phyloP scores from a whole-genome alignment of 2,888 invertebrate species.

The Arrhopalites spinosus region DNA sequence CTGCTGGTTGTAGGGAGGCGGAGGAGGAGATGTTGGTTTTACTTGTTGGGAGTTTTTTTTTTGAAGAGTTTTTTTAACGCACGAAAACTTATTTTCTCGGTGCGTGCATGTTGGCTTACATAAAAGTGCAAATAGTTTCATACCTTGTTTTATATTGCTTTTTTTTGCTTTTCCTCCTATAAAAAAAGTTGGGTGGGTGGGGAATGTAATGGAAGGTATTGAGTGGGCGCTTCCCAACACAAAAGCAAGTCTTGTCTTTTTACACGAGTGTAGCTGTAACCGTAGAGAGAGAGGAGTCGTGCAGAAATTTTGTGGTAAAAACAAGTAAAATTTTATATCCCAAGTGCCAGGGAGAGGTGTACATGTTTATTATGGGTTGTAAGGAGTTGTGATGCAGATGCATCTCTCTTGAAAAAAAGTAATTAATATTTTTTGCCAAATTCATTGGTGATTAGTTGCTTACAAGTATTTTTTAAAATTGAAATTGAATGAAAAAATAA shows the following conservation, averaged over 20 bases:
- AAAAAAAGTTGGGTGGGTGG: neutral
- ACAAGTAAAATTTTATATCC: too few species aligned
- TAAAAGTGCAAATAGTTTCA: too few species aligned
- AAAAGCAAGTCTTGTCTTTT: neutral
- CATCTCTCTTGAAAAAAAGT: neutral
- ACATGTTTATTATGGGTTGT: neutral
- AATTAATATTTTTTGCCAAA: neutral
- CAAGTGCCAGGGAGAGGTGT: neutral
- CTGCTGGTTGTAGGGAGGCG: too few species aligned
- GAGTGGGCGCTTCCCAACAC: neutral
- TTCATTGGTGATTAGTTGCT: constrained; percentile 21
- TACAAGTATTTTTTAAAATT: constrained; percentile 1
- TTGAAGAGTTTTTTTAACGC: too few species aligned
- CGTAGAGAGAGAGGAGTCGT: neutral
- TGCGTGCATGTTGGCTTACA: too few species aligned
- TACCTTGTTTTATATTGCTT: too few species aligned
- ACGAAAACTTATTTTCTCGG: too few species aligned
- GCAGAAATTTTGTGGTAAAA: constrained; percentile 2
- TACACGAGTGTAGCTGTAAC: neutral
- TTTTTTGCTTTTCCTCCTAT: neutral
- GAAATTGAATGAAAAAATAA: constrained; percentile 6
- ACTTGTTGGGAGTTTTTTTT: too few species aligned
- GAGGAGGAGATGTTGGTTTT: too few species aligned
- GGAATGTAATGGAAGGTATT: neutral
- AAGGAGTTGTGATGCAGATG: neutral